A percentile compares a stretch with the other conserved stretches of the same genome.
These are phyloP conservation scores for Peromyscus attwateri DNA, from an alignment of 2,797 vertebrate genomes.

Conservation along the genomic window DNA sequence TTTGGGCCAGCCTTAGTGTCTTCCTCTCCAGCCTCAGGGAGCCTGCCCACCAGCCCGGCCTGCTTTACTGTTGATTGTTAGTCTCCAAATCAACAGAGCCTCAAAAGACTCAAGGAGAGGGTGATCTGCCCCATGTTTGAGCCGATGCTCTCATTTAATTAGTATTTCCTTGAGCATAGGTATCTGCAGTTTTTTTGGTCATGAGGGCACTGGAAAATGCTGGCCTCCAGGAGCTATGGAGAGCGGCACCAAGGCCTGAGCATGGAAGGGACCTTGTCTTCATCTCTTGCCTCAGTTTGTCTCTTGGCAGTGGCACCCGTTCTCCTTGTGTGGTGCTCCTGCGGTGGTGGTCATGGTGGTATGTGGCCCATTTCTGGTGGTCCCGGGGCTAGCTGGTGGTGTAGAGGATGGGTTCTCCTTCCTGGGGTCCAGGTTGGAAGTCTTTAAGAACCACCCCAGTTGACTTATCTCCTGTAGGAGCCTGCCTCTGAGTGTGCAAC, in stretches of 20 bases:
- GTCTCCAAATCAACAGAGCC: not conserved
- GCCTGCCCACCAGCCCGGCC: not conserved
- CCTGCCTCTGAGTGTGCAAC: not conserved
- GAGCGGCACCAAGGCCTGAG: not conserved
- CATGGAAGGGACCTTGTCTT: not conserved
- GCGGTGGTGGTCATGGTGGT: not conserved
- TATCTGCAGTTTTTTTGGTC: not conserved
- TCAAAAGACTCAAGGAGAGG: not conserved
- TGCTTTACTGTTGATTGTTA: not conserved
- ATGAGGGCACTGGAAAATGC: not conserved
- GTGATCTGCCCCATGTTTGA: not conserved
- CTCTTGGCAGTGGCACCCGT: not conserved
- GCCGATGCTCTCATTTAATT: not conserved
- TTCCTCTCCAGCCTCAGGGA: not conserved
- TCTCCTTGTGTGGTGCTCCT: not conserved
- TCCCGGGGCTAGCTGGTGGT: not conserved
- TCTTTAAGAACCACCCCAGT: conserved; percentile 14
- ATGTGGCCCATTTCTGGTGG: accelerated
- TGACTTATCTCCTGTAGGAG: conserved; percentile 3
- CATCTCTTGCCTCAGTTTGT: accelerated
- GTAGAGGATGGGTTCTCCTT: not conserved
- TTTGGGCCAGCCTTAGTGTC: not conserved
- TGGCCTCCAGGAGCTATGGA: not conserved
- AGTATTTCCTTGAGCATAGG: not conserved
- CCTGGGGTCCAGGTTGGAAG: not conserved